phyloP scores from a whole-genome alignment of 2,888 invertebrate genomes.

The Aphidoletes aphidimyza region DNA sequence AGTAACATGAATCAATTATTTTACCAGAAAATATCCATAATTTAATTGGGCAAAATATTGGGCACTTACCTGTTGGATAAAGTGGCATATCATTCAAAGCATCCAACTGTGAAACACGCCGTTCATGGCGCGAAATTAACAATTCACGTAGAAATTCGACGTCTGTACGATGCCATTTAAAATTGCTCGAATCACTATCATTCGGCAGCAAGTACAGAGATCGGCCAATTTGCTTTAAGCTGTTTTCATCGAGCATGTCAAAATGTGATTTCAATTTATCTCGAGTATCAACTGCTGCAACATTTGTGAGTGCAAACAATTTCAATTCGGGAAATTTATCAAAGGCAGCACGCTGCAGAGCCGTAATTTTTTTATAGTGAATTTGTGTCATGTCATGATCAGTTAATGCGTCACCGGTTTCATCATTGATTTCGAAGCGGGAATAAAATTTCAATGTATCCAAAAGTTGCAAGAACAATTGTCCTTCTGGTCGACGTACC shows the following conservation, averaged over 20 bases:
- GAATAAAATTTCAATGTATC: conserved; percentile 97
- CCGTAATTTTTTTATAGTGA: conserved; percentile 93
- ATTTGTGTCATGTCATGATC: conserved; percentile 93
- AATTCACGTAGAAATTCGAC: conserved; percentile 86
- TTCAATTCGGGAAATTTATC: conserved; percentile 88
- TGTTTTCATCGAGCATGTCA: conserved; percentile 75
- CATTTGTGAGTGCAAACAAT: conserved; percentile 90
- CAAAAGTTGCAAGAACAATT: conserved; percentile 89
- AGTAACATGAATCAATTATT: neutral
- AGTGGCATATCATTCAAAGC: conserved; percentile 97
- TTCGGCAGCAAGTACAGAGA: conserved; percentile 88
- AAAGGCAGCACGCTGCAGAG: conserved; percentile 91
- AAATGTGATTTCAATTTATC: conserved; percentile 87
- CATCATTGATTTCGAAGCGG: conserved; percentile 97
- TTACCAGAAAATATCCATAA: neutral
- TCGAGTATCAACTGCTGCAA: conserved; percentile 93
- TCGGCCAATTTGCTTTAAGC: conserved; percentile 85
- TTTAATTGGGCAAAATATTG: neutral
- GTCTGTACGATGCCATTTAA: conserved; percentile 79
- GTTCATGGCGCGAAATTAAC: conserved; percentile 87
- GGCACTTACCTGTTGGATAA: conserved; percentile 77
- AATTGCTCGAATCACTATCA: conserved; percentile 71
- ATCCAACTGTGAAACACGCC: conserved; percentile 90
- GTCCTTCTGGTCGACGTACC: conserved; percentile 80
- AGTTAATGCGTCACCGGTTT: conserved; percentile 91